Evolutionary conservation across 2,113 vertebrate species (phyloP), one percentile per base, ranked within the genome.

Genomic region (Halichoeres trimaculatus): DNA sequence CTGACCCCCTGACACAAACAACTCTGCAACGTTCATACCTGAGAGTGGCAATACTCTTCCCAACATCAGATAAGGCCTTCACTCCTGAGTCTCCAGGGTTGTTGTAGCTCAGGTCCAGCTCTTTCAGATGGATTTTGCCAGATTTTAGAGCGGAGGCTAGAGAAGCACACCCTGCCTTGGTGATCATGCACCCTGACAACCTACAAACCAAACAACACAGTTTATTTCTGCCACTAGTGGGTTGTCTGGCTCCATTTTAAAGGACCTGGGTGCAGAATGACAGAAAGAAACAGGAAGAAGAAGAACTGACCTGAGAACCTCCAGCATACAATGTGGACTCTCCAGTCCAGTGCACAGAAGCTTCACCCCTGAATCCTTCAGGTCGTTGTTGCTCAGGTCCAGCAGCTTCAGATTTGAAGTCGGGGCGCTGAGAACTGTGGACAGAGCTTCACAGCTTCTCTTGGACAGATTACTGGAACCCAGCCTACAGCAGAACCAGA

Each of bases 221-320:
- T 41, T 41, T 41, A 41, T 41, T 41, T 41, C 30, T 30, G 30
- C 3, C 30, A 30, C 30, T 30, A 6, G 30, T 30, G 30, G 30
- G 6, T 6, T 30, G 30, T 6, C 6, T 30, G 30, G 30, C 30
- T 30, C 3, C 3, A 3, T 30, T 3, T 30, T 30, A 30, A 30
- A 6, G 30, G 30, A 4, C 30, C 30, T 30, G 30, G 30, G 30
- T 30, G 30, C 30, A 30, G 30, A 30, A 30, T 30, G n/a, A n/a
- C n/a, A n/a, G n/a, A n/a, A 30, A 30, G 6, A 30, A 30, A 6
- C 3, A 6, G 6, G 30, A 30, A 30, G 30, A 30, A 30, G 30
- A 6, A 30, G 20, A 26, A 1, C 70, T 72, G 17, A 85, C 86
- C 80, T 85, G 67, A 88, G 83, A 11, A 61, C 45, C 30, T 88